phyloP scores from a whole-genome alignment of 1,140 invertebrate species.

The Elymnias hypermnestra region DNA sequence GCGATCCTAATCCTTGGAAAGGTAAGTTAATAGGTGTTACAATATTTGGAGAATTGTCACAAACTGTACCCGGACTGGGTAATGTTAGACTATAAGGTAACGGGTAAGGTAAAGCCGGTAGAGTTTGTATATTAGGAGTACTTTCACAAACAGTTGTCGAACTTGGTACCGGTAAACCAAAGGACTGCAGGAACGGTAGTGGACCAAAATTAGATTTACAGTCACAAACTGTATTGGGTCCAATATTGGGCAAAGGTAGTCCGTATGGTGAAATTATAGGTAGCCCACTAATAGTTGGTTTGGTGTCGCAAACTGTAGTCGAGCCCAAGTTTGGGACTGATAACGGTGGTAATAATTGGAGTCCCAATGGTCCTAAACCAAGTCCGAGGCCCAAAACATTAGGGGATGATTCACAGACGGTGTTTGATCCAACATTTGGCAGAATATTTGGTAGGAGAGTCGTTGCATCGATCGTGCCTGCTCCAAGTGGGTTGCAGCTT shows the following conservation, averaged over 20 bases:
- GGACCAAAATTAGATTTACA: no score
- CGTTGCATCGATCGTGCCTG: conserved; percentile 2
- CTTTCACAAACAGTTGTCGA: conserved; percentile 29
- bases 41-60: no score
- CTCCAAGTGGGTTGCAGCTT: conserved; percentile 32
- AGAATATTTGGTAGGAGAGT: no score
- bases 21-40: background rate
- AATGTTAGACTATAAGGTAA: background rate
- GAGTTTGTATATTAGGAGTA: conserved; percentile 1
- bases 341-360: background rate
- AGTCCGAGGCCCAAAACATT: conserved; percentile 13
- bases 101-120: background rate
- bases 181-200: background rate
- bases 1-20: background rate
- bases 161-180: background rate
- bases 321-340: background rate
- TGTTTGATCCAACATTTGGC: no score
- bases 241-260: background rate
- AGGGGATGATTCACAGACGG: conserved; percentile 22
- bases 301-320: conserved; percentile 24
- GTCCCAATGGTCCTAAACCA: conserved; percentile 6
- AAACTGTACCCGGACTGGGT: no score
- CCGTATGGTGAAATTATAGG: background rate
- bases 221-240: conserved; percentile 1
- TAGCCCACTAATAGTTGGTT: background rate